A percentile compares a stretch with the other conserved stretches of the same genome.
phyloP scores from a whole-genome alignment of 2,113 vertebrate species.

The Anoplopoma fimbria region DNA sequence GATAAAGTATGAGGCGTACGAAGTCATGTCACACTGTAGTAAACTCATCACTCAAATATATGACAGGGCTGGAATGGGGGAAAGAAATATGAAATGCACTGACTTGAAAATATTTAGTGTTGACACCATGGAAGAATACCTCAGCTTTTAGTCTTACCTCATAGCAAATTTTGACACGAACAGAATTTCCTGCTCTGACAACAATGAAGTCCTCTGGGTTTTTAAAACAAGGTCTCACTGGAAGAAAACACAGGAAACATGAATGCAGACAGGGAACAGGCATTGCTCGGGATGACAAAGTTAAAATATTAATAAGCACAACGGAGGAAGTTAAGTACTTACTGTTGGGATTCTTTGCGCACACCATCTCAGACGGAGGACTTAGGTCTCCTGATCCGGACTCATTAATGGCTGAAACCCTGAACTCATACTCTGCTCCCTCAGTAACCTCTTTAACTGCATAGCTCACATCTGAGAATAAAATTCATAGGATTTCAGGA shows the following conservation, averaged over 20 bases:
- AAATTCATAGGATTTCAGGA: neutral
- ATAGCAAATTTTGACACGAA: constrained; percentile 85
- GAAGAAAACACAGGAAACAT: constrained; percentile 49
- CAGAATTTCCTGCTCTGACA: constrained; percentile 85
- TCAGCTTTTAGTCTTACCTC: constrained; percentile 78
- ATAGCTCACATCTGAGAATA: constrained; percentile 81
- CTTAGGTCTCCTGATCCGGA: constrained; percentile 89
- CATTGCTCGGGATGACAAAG: neutral
- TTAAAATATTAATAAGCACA: constrained; percentile 10
- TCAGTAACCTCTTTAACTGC: constrained; percentile 84
- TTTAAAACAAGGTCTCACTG: constrained; percentile 87
- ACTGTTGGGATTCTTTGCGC: constrained; percentile 88
- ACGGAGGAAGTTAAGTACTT: constrained; percentile 68
- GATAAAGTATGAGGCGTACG: neutral
- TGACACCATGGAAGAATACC: neutral
- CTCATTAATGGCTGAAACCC: constrained; percentile 88
- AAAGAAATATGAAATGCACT: neutral
- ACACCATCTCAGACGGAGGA: constrained; percentile 82
- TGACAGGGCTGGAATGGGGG: neutral
- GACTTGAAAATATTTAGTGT: constrained; percentile 1
- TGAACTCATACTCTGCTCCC: constrained; percentile 90
- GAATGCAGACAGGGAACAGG: neutral
- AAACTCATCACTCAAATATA: constrained; percentile 16
- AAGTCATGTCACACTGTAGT: neutral
- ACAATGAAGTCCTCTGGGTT: constrained; percentile 82